Conservation (phyloP, 1,140 invertebrate genomes). For the Zaprionus lachaisei region DNA sequence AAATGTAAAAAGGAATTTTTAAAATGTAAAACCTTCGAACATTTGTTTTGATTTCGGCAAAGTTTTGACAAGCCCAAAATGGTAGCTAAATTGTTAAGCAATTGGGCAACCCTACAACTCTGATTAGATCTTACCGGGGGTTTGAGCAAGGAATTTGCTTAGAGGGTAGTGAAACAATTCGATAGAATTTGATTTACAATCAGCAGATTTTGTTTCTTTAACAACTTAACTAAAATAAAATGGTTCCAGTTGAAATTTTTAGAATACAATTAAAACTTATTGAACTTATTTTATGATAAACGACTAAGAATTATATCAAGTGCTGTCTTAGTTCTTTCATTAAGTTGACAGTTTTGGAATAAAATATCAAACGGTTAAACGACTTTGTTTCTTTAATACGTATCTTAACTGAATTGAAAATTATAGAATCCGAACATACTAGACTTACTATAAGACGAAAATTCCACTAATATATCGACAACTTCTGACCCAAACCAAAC, state of each 20-base stretch:
- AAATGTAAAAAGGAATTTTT: constrained; percentile 19
- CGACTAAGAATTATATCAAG: no score
- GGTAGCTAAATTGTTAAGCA: constrained; percentile 1
- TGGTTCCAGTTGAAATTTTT: neutral
- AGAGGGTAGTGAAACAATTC: neutral
- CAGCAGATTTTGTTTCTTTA: neutral
- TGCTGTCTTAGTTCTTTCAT: no score
- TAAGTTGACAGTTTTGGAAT: no score
- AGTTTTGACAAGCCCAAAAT: constrained; percentile 16
- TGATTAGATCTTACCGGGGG: neutral
- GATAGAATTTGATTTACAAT: neutral
- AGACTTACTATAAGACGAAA: no score
- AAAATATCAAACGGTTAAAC: no score
- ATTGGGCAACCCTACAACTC: neutral
- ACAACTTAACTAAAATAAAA: neutral
- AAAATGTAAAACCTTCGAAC: constrained; percentile 51
- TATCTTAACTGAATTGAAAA: neutral
- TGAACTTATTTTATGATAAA: no score
- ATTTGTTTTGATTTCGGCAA: constrained; percentile 39
- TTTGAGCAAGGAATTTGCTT: neutral
- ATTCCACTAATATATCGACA: no score
- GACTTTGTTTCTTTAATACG: neutral
- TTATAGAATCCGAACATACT: neutral
- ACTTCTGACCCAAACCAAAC: neutral
- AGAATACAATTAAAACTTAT: neutral